These are phyloP conservation scores for Oryzias melastigma DNA, from an alignment of 2,113 vertebrate genomes.

Conservation along the genomic window DNA sequence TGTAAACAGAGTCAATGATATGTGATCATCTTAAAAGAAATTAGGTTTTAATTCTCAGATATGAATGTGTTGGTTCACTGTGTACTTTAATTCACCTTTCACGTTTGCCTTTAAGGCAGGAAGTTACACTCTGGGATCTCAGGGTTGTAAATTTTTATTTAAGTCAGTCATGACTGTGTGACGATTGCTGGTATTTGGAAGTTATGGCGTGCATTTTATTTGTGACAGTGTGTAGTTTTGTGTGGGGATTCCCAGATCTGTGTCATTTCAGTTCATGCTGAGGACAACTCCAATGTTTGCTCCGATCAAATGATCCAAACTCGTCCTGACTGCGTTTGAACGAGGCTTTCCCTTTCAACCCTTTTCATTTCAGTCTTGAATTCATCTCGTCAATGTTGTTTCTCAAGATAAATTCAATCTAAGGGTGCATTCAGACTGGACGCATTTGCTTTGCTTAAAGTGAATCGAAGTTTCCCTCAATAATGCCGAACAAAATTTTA, in stretches of 20 bases:
- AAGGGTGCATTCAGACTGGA: too few species aligned
- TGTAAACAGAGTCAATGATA: slow-evolving; percentile 28
- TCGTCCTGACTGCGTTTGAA: slow-evolving; percentile 9
- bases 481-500: too few species aligned
- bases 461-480: too few species aligned
- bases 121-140: too few species aligned
- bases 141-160: too few species aligned
- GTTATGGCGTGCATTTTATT: neutral
- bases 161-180: too few species aligned
- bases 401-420: too few species aligned
- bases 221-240: neutral
- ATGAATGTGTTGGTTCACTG: neutral
- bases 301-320: slow-evolving; percentile 27
- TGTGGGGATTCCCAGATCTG: slow-evolving; percentile 54
- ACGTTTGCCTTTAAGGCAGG: too few species aligned
- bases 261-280: slow-evolving; percentile 26
- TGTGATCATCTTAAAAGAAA: slow-evolving; percentile 11
- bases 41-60: neutral
- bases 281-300: slow-evolving; percentile 4
- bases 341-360: neutral
- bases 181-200: neutral
- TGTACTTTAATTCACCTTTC: too few species aligned
- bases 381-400: neutral
- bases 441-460: too few species aligned
- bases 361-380: neutral